These are phyloP conservation scores for Cryptocephalus primarius DNA, from an alignment of 2,888 invertebrate genomes.

Conservation along the genomic window DNA sequence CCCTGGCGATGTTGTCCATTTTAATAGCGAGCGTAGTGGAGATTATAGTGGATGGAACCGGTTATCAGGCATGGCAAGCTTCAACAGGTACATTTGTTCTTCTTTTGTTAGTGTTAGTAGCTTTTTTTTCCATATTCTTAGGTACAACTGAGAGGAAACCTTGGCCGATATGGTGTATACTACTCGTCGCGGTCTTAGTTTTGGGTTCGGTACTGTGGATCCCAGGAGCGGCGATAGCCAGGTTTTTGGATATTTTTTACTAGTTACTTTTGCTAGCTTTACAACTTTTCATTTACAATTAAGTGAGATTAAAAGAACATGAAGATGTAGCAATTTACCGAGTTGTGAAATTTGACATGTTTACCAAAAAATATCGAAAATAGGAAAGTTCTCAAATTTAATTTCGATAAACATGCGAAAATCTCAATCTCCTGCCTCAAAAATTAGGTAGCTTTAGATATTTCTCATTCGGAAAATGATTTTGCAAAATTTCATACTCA, in stretches of 20 bases:
- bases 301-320: too few species aligned
- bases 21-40: constrained; percentile 74
- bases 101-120: too few species aligned
- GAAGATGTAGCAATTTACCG: too few species aligned
- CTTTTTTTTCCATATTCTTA: too few species aligned
- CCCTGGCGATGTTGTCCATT: constrained; percentile 79
- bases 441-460: too few species aligned
- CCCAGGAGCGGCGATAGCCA: constrained; percentile 68
- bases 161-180: constrained; percentile 82
- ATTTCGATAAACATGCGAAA: too few species aligned
- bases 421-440: too few species aligned
- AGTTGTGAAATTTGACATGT: too few species aligned
- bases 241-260: constrained; percentile 39
- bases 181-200: constrained; percentile 62
- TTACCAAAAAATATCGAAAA: too few species aligned
- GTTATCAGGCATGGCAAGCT: constrained; percentile 76
- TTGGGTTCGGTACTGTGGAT: constrained; percentile 81
- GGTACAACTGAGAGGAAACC: constrained; percentile 64
- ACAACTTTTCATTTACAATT: neutral
- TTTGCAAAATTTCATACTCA: too few species aligned
- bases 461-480: too few species aligned
- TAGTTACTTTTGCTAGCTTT: neutral
- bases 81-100: constrained; percentile 29
- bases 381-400: too few species aligned
- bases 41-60: constrained; percentile 67